Conservation (phyloP, 2,113 vertebrate species). For the Helogale parvula region DNA sequence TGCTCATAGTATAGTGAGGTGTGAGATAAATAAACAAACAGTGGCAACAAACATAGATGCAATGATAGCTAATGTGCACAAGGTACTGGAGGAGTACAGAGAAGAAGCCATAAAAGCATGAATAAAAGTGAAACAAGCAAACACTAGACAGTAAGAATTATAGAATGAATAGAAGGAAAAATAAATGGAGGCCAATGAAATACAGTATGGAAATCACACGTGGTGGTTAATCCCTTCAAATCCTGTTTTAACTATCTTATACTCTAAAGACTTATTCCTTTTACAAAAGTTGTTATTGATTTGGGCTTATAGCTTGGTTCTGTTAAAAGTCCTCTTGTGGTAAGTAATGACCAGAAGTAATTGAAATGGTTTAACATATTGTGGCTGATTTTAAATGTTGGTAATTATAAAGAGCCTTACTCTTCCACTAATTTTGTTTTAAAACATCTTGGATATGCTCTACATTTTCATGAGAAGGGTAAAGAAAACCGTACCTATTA, state of each 20-base stretch:
- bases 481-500: not conserved
- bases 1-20: fast-evolving
- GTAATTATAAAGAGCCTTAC: not conserved
- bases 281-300: not conserved
- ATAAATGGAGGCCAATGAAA: not conserved
- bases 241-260: not conserved
- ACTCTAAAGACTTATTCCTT: not conserved
- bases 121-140: not conserved
- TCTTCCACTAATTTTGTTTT: slow-evolving; percentile 10
- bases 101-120: not conserved
- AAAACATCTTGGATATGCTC: not conserved
- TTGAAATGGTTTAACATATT: not conserved
- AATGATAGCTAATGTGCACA: no score
- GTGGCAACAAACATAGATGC: no score
- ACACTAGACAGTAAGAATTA: not conserved
- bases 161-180: not conserved
- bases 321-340: not conserved
- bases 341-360: slow-evolving; percentile 6
- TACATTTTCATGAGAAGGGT: not conserved
- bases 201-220: not conserved
- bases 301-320: not conserved
- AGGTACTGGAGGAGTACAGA: no score
- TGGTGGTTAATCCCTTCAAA: not conserved
- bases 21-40: not conserved
- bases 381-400: not conserved